These are phyloP conservation scores for Arbacia lixula DNA, from an alignment of 53 echinoderm and acorn worm species.

Conservation along the genomic window DNA sequence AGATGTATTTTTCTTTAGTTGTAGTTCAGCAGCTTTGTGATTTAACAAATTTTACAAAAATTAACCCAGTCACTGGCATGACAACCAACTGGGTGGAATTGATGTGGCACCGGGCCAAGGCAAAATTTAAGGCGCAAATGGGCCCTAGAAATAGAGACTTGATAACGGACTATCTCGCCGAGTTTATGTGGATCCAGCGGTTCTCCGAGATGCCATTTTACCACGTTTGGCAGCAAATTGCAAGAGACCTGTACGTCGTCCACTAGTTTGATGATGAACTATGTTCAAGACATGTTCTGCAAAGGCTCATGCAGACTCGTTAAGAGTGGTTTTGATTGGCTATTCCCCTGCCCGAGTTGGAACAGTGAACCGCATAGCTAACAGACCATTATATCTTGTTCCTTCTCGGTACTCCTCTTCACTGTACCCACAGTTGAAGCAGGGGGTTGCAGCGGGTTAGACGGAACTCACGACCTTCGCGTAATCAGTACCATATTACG, in stretches of 20 bases:
- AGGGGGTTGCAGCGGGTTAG: no score
- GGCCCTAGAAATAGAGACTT: slow-evolving; percentile 1
- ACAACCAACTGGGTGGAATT: not conserved
- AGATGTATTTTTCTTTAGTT: no score
- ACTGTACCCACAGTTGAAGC: no score
- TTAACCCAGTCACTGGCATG: slow-evolving; percentile 18
- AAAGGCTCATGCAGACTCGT: not conserved
- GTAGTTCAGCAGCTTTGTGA: no score
- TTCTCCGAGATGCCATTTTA: slow-evolving; percentile 20
- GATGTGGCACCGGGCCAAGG: slow-evolving; percentile 50
- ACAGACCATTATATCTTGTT: no score
- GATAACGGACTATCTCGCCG: slow-evolving; percentile 30
- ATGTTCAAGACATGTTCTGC: not conserved
- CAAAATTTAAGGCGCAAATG: slow-evolving; percentile 11
- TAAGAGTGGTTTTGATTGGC: not conserved
- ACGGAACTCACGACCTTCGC: no score
- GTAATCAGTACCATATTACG: no score
- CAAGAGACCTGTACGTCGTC: no score
- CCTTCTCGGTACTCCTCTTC: no score
- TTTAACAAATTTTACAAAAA: no score
- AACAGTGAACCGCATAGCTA: no score
- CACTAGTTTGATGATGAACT: not conserved
- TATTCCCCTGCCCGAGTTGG: not conserved
- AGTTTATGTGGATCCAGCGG: slow-evolving; percentile 47
- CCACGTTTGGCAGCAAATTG: slow-evolving; percentile 37